Base-by-base conservation (phyloP, 2,797 vertebrate species). In the Lepus oiostolus region DNA sequence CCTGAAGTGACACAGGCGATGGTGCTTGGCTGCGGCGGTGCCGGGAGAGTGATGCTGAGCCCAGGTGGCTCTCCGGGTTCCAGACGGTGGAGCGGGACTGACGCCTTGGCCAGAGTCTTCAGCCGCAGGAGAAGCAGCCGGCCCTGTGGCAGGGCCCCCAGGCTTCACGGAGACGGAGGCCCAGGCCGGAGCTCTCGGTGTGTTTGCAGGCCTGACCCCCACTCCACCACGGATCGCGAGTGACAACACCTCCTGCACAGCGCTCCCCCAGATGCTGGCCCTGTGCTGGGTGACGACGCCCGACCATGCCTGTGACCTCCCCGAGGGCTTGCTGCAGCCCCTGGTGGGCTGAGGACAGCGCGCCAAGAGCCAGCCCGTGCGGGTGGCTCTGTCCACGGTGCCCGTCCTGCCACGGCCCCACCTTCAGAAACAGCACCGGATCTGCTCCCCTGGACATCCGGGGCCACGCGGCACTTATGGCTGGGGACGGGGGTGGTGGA, bases 221-320 rank as follows among this genome's bases (percentile, higher is more conserved):
- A 30, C 26, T 21, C 52, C 42, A 24, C 47, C 30, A 22, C 26
- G 0, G 30, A 24, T 42, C 42, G 42, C 42, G 42, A 42, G 42
- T 42, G 42, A 42, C 1, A 13, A 13, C 2, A 5, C 7, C 7
- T 6, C 50, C 4, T 2, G 7, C 14, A 3, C 28, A 7, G 1
- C 0, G 5, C n/a, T 5, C 0, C 6, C 14, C 42, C 63, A 0
- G 0, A 32, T 0, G 0, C 19, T 0, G 4, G 79, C 1, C 75
- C n/a, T 28, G 13, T 13, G 21, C n/a, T 16, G 7, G 38, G 32
- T 8, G 62, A 54, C 28, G 1, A 0, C 0, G 19, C 5, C 0
- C 7, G 72, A 21, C 70, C 62, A 0, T 0, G 30, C 28, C 24
- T 12, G 28, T 22, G 91, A 35, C 42, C 21, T 76, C 42, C 38